Percentiles rank a stretch among this genome's conserved stretches.
Conservation (phyloP, 2,797 vertebrate species). For the Falco peregrinus region DNA sequence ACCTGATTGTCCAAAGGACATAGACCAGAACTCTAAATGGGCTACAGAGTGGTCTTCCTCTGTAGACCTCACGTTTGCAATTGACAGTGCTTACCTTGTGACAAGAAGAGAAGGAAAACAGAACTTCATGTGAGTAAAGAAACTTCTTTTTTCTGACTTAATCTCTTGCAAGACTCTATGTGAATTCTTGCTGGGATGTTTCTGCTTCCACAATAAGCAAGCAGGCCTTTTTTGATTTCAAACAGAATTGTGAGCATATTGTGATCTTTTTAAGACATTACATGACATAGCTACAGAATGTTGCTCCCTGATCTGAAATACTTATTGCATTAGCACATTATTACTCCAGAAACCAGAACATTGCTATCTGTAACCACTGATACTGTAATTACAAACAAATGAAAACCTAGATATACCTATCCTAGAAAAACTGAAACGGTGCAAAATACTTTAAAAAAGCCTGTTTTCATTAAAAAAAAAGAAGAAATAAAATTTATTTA, state of each 20-base stretch:
- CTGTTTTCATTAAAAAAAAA: background rate
- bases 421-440: background rate
- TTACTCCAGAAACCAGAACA: background rate
- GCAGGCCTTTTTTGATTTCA: background rate
- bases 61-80: background rate
- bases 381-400: background rate
- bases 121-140: background rate
- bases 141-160: background rate
- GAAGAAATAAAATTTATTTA: background rate
- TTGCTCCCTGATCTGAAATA: background rate
- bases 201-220: background rate
- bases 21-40: background rate
- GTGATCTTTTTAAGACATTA: background rate
- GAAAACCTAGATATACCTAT: background rate
- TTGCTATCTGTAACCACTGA: background rate
- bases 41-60: background rate
- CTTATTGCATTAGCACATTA: background rate
- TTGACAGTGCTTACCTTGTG: background rate
- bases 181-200: background rate
- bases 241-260: background rate
- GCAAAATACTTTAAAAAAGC: background rate
- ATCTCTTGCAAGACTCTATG: background rate
- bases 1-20: background rate
- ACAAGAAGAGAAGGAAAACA: background rate
- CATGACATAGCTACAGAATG: background rate